Evolutionary conservation across 2,888 invertebrate species (phyloP).

Genomic region (Eupsilia transversa): DNA sequence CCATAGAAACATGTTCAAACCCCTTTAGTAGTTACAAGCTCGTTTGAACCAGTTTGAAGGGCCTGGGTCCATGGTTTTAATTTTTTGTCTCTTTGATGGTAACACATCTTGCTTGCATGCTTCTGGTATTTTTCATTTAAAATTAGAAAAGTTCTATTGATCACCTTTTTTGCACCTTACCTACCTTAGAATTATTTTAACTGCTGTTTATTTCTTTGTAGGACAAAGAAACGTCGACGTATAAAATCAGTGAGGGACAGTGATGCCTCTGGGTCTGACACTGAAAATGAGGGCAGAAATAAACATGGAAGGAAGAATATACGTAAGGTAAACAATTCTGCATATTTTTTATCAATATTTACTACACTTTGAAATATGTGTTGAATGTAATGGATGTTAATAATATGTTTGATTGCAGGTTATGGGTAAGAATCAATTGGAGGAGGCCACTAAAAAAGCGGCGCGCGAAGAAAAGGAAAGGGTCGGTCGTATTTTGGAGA

Average conservation of each 20-base stretch:
- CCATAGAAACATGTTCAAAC: neutral
- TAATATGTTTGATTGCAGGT: slow-evolving; percentile 78
- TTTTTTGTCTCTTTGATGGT: neutral
- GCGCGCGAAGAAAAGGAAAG: slow-evolving; percentile 97
- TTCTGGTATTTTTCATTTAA: neutral
- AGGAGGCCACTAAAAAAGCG: slow-evolving; percentile 96
- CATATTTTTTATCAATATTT: neutral
- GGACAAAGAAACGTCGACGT: slow-evolving; percentile 87
- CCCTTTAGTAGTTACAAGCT: neutral
- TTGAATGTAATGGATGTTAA: slow-evolving; percentile 9
- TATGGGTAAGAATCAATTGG: slow-evolving; percentile 92
- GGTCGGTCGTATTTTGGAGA: slow-evolving; percentile 95
- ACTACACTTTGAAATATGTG: neutral
- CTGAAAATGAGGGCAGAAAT: slow-evolving; percentile 86
- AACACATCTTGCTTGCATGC: neutral
- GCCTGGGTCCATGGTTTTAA: neutral
- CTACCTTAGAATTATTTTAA: neutral
- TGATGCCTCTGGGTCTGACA: slow-evolving; percentile 85
- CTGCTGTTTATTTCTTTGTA: slow-evolving; percentile 62
- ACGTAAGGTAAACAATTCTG: slow-evolving; percentile 78
- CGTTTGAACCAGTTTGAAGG: neutral
- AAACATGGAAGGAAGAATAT: slow-evolving; percentile 89
- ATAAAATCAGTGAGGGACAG: slow-evolving; percentile 86
- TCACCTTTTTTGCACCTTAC: neutral
- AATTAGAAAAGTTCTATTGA: neutral